Evolutionary conservation across 2,113 vertebrate genomes (phyloP).

Genomic region (Climacteris rufus): DNA sequence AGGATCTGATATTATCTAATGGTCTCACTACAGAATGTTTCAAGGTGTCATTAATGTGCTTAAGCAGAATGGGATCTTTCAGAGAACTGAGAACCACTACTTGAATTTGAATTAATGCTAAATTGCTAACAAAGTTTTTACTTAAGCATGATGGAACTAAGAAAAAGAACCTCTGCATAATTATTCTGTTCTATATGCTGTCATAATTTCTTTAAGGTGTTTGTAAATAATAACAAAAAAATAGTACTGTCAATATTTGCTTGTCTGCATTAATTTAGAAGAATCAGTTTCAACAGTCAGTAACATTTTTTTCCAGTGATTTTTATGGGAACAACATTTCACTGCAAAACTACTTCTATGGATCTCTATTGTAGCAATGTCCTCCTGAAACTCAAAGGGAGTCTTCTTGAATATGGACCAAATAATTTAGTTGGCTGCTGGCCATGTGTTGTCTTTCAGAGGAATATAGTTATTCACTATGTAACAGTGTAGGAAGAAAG

Average conservation of each 20-base stretch:
- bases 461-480: not conserved
- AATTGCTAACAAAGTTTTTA: not conserved
- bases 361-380: not conserved
- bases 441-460: conserved; percentile 39
- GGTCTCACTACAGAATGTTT: not conserved
- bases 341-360: not conserved
- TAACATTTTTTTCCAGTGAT: not conserved
- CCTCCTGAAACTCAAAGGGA: not conserved
- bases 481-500: not conserved
- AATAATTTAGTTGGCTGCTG: conserved; percentile 30
- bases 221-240: not conserved
- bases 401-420: not conserved
- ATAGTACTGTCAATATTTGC: not conserved
- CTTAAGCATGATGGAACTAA: not conserved
- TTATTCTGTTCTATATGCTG: not conserved
- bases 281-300: not conserved
- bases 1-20: not conserved
- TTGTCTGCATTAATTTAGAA: not conserved
- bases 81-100: not conserved
- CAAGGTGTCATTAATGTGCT: not conserved
- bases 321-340: not conserved
- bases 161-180: not conserved
- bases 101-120: not conserved
- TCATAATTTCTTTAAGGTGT: not conserved
- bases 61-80: not conserved